Evolutionary conservation across 2,888 invertebrate species (phyloP).

Genomic region (Eucriotettix oculatus): DNA sequence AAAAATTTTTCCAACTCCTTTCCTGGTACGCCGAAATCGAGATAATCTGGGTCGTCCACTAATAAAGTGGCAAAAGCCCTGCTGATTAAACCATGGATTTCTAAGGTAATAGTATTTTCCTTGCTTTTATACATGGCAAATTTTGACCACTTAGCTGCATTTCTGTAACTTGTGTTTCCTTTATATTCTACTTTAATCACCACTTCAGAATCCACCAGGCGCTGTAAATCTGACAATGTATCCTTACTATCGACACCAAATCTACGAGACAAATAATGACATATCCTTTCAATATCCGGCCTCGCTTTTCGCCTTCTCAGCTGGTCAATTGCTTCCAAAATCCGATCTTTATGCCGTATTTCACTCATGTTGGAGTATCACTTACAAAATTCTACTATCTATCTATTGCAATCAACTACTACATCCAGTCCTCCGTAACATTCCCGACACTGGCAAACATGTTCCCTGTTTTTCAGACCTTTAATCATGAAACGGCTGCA

Average conservation of each 20-base stretch:
- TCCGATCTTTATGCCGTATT: conserved; percentile 52
- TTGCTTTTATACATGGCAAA: conserved; percentile 16
- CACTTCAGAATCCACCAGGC: conserved; percentile 54
- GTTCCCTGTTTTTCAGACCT: too few relatives aligned
- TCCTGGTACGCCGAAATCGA: conserved; percentile 54
- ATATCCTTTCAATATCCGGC: conserved; percentile 67
- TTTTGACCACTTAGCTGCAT: conserved; percentile 53
- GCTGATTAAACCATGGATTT: conserved; percentile 33
- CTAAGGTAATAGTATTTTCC: conserved; percentile 19
- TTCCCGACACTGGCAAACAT: too few relatives aligned
- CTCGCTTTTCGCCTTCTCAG: conserved; percentile 68
- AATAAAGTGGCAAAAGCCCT: conserved; percentile 55
- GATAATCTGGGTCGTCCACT: conserved; percentile 51
- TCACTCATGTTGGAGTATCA: too few relatives aligned
- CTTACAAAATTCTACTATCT: too few relatives aligned
- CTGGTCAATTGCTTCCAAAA: conserved; percentile 72
- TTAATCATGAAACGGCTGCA: too few relatives aligned
- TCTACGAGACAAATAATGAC: conserved; percentile 60
- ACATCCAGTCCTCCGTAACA: too few relatives aligned
- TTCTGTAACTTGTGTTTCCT: conserved; percentile 70
- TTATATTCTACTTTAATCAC: conserved; percentile 74
- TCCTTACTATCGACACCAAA: conserved; percentile 52
- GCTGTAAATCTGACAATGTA: conserved; percentile 53
- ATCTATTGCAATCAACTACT: too few relatives aligned
- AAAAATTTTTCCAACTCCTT: conserved; percentile 47